phyloP scores from a whole-genome alignment of 1,140 invertebrate species.

The Bombus balteatus region DNA sequence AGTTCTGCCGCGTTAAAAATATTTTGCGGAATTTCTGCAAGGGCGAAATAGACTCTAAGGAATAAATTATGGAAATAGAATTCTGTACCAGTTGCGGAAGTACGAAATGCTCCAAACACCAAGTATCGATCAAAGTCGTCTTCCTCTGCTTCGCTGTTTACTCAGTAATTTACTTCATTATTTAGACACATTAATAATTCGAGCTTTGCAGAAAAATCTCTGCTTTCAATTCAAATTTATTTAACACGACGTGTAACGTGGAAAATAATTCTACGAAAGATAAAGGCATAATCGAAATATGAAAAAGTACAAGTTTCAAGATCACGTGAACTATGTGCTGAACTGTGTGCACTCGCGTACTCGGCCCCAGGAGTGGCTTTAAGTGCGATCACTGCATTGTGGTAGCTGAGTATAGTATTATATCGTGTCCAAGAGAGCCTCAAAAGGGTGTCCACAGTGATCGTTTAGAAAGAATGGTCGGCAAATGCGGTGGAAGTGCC shows the following conservation, averaged over 20 bases:
- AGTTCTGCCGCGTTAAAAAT: not conserved
- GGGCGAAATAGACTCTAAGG: too few relatives aligned
- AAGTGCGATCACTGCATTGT: slow-evolving; percentile 1
- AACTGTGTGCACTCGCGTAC: not conserved
- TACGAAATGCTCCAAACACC: not conserved
- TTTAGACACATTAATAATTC: not conserved
- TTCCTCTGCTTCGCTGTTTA: not conserved
- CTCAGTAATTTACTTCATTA: not conserved
- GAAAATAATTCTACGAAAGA: too few relatives aligned
- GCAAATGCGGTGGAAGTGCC: not conserved
- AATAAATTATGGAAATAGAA: not conserved
- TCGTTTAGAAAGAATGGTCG: slow-evolving; percentile 1
- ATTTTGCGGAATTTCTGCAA: not conserved
- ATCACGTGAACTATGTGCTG: not conserved
- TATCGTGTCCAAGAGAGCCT: not conserved
- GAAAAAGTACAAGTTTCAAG: too few relatives aligned
- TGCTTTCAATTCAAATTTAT: not conserved
- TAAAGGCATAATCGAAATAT: not conserved
- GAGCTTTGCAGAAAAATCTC: not conserved
- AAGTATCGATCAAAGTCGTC: slow-evolving; percentile 6
- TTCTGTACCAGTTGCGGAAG: not conserved
- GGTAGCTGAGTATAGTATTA: not conserved
- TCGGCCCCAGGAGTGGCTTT: not conserved
- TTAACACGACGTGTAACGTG: not conserved
- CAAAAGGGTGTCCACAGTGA: not conserved